Base-by-base conservation (phyloP, 1,140 invertebrate genomes). In the Latrodectus geometricus region DNA sequence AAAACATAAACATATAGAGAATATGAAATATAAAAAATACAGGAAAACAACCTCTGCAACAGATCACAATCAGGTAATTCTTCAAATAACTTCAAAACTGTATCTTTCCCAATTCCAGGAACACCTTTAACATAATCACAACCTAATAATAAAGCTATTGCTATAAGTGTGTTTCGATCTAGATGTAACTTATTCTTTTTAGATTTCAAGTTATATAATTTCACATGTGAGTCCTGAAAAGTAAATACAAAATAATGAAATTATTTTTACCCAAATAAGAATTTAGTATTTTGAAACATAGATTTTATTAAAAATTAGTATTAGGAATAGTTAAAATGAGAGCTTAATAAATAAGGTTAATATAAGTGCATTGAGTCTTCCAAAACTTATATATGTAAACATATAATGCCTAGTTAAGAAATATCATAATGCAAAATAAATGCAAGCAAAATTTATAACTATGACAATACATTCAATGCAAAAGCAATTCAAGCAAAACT, bases 61-160 rank as follows among this genome's bases (percentile, higher is more conserved):
- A 69, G 77, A 68, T 79, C 77, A 79, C 9, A 68, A 20, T 20
- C 65, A n/a, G 66, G 14, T 50, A 79, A 61, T 72, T 91, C 92
- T 88, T 94, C 93, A 74, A 97, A 93, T 77, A 96, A 94, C 89
- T 95, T 95, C 2, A 96, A 88, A 20, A 94, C 95, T 50, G 94
- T 94, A 89, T 95, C 95, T 90, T 95, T 95, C 0, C 96, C 96
- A 50, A 96, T 93, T 0, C 96, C 96, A 86, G 93, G 93, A 0
- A 97, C 93, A 49, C 96, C 96, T 70, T 94, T 93, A 72, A 89
- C 80, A 91, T 97, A 98, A 91, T 98, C 97, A 91, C 95, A 97
- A 0, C 97, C 97, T 89, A 96, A 95, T 0, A 98, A 90, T 54
- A 97, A 90, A 21, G 96, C 96, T 89, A 97, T 90, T 5, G 94